Base-by-base conservation (phyloP, 2,797 vertebrate species). In the Crypturellus tataupa region DNA sequence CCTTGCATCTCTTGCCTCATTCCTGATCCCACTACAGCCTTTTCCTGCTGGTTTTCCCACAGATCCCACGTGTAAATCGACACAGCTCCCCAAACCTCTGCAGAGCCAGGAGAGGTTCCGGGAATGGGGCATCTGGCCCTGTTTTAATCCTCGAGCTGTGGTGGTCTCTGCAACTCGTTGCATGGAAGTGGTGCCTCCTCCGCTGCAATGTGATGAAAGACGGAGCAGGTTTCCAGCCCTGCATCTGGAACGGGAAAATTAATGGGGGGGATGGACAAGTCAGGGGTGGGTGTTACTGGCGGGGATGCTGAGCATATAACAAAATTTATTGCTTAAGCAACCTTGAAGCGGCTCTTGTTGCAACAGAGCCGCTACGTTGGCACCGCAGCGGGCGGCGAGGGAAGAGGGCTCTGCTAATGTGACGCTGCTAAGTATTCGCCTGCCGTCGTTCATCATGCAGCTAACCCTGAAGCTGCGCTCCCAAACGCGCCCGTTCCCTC, bases 321-420 rank as follows among this genome's bases (percentile, higher is more conserved):
- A 87, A 94, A 93, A 94, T 96, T 95, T 96, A 97, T 93, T 4
- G 42, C 88, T 96, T 90, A 96, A 96, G 91, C 94, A 96, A 97
- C 95, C 95, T 95, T 91, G 85, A 88, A 96, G 35, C 80, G 51
- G 85, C 81, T 20, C 85, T 85, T 83, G 33, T 8, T 53, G 89
- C 9, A 20, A 87, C 37, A 90, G 78, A 87, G 92, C 78, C 4
- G 7, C 80, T 21, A 13, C 37, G 5, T 19, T 59, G 78, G 87
- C 58, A 12, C 67, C 7, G 46, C 35, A 2, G 59, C 7, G 65
- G 85, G 88, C 91, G 85, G 80, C n/a, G 86, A 67, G 67, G 69
- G 8, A 49, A 85, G 87, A 53, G 69, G 62, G 33, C 55, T 59
- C 55, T 4, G 24, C 62, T 79, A 6, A 62, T 2, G 7, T 78